A percentile compares a stretch with the other conserved stretches of the same genome.
Conservation (phyloP, 2,797 vertebrate genomes). For the Vultur gryphus region DNA sequence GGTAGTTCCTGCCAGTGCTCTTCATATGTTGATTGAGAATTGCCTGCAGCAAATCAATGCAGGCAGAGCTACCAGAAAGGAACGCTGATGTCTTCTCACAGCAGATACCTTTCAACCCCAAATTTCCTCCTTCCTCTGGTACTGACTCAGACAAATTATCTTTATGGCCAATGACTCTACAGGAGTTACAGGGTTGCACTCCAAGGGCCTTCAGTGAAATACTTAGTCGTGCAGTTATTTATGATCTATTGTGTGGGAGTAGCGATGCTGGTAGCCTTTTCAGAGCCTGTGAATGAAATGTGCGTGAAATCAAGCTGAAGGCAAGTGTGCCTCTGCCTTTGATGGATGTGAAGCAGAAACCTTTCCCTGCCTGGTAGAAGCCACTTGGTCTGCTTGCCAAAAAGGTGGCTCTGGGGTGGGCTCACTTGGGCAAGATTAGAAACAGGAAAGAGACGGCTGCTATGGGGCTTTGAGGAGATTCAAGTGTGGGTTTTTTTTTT, state of each 20-base stretch:
- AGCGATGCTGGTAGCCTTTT: neutral
- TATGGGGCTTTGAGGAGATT: neutral
- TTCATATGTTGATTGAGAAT: neutral
- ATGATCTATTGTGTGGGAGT: neutral
- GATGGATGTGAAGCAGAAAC: neutral
- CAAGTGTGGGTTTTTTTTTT: neutral
- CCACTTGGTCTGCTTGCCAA: neutral
- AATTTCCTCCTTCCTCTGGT: neutral
- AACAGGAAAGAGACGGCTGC: neutral
- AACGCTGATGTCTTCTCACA: neutral
- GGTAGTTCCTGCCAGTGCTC: neutral
- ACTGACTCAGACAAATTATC: neutral
- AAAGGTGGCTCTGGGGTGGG: neutral
- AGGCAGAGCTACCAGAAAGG: neutral
- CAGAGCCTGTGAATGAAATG: neutral
- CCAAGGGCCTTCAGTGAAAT: neutral
- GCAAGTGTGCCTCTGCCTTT: neutral
- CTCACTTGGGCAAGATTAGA: neutral
- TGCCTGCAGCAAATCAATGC: neutral
- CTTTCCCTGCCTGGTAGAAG: neutral
- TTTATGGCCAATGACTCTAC: neutral
- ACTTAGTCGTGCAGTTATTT: neutral
- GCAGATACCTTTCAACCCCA: neutral
- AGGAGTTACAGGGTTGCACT: neutral
- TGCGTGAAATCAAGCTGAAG: neutral